Evolutionary conservation across 1,140 invertebrate species (phyloP).

Genomic region (Bemisia tabaci): DNA sequence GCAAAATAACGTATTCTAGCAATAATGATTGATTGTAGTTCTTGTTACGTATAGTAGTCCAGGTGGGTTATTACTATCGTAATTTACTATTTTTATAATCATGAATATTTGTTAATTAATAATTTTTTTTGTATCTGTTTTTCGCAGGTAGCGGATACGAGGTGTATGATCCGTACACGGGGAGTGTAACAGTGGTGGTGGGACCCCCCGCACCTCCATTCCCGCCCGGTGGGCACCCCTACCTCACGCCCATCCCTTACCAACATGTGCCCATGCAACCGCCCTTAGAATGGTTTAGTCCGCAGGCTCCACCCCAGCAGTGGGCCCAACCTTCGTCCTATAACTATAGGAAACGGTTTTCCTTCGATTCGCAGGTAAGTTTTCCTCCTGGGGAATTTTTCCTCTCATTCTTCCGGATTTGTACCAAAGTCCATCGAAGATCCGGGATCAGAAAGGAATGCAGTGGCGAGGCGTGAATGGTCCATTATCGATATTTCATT

Average conservation of each 20-base stretch:
- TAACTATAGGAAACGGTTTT: conserved; percentile 22
- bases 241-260: conserved; percentile 24
- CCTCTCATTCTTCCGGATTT: neutral
- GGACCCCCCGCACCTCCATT: conserved; percentile 15
- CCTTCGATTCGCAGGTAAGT: conserved; percentile 26
- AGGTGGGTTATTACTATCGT: no score
- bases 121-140: neutral
- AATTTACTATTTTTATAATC: no score
- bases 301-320: conserved; percentile 14
- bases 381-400: neutral
- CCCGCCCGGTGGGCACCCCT: conserved; percentile 13
- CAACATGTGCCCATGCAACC: conserved; percentile 25
- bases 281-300: conserved; percentile 29
- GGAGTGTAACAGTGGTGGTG: conserved; percentile 20
- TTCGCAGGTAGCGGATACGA: conserved; percentile 21
- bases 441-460: no score
- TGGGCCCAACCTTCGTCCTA: conserved; percentile 9
- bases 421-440: neutral
- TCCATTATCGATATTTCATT: no score
- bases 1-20: no score
- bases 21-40: no score
- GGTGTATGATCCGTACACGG: conserved; percentile 24
- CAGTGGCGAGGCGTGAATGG: no score
- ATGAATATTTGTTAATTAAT: no score
- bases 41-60: no score